Evolutionary conservation across 2,113 vertebrate genomes (phyloP).

Genomic region (Hippolais icterina): DNA sequence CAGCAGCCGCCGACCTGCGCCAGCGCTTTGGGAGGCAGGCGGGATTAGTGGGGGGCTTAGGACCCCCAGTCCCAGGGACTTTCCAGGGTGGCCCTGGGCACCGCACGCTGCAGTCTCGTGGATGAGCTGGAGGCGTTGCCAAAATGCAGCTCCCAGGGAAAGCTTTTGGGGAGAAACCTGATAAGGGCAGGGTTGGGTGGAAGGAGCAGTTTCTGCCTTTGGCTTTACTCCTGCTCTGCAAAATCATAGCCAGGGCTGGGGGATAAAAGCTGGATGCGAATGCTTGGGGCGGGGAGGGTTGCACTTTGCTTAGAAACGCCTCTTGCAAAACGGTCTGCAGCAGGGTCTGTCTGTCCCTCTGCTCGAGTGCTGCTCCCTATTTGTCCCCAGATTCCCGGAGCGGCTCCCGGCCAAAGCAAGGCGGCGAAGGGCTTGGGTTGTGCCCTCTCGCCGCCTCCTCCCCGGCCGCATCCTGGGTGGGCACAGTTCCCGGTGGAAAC

Average conservation of each 20-base stretch:
- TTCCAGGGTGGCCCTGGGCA: background rate
- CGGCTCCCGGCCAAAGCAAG: background rate
- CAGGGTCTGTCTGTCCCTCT: fast-evolving
- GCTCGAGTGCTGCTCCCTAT: background rate
- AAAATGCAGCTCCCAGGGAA: background rate
- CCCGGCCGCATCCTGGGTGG: background rate
- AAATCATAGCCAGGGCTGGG: fast-evolving
- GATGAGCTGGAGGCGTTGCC: background rate
- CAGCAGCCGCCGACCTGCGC: fast-evolving
- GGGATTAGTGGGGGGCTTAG: background rate
- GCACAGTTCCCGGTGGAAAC: background rate
- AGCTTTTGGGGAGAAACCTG: background rate
- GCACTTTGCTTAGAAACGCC: background rate
- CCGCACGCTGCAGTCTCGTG: fast-evolving
- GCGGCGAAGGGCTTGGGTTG: background rate
- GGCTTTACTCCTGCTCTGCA: background rate
- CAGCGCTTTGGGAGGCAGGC: background rate
- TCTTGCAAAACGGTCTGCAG: background rate
- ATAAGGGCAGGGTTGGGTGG: background rate
- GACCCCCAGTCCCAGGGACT: fast-evolving
- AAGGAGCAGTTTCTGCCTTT: background rate
- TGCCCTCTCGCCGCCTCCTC: background rate
- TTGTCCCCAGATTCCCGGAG: background rate
- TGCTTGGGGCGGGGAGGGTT: fast-evolving
- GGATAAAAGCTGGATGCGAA: background rate